Evolutionary conservation across 35 echinoderm and acorn worm species (phyloP).

Genomic region (Apostichopus japonicus): DNA sequence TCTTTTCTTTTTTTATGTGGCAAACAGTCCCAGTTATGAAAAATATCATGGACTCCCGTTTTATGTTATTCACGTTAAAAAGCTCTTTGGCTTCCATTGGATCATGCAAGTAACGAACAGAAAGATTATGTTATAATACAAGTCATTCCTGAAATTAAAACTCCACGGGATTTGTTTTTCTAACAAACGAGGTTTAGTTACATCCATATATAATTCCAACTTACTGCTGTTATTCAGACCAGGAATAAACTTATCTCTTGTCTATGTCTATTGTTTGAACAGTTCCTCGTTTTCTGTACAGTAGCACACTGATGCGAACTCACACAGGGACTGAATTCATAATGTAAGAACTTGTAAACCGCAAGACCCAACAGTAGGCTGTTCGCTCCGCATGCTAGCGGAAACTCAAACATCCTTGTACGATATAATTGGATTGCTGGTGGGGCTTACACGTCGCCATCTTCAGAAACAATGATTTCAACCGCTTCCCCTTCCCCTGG

Average conservation of each 20-base stretch:
- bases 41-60: too few species aligned
- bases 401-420: neutral
- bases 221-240: neutral
- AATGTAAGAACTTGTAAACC: neutral
- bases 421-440: too few species aligned
- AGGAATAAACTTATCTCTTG: neutral
- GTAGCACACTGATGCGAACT: neutral
- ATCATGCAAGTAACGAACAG: too few species aligned
- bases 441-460: too few species aligned
- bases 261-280: neutral
- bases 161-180: neutral
- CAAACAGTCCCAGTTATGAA: neutral
- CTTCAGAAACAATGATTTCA: too few species aligned
- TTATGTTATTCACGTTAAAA: too few species aligned
- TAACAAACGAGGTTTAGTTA: slow-evolving; percentile 4
- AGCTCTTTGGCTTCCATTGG: too few species aligned
- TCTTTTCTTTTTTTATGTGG: neutral
- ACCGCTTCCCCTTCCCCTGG: too few species aligned
- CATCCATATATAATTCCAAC: neutral
- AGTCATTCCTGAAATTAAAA: neutral
- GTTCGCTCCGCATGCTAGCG: neutral
- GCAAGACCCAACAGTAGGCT: neutral
- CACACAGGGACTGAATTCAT: neutral
- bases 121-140: neutral
- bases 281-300: neutral